Evolutionary conservation across 2,113 vertebrate species (phyloP).

Genomic region (Zeus faber): DNA sequence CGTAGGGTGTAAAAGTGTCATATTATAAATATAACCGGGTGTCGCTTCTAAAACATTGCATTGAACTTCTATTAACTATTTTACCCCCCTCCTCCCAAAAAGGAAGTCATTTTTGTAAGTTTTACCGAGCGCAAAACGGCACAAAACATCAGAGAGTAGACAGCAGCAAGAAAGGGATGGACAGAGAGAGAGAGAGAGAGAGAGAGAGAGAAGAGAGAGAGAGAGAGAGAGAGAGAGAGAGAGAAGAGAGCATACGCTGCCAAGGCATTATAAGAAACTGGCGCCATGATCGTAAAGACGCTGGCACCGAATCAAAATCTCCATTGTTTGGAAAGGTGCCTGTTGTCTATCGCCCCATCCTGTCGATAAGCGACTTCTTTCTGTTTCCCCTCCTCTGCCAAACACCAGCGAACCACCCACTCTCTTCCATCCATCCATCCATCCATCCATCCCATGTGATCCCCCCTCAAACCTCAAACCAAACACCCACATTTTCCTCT

Average conservation of each 20-base stretch:
- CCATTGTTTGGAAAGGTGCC: constrained; percentile 25
- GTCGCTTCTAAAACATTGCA: too few relatives aligned
- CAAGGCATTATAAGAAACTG: constrained; percentile 25
- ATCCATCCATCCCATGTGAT: neutral
- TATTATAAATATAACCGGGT: too few relatives aligned
- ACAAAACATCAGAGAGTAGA: too few relatives aligned
- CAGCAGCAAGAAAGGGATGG: neutral
- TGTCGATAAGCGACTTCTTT: constrained; percentile 7
- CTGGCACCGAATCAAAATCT: constrained; percentile 36
- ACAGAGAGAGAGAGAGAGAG: neutral
- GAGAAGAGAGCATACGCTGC: constrained; percentile 1
- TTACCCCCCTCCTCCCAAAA: too few relatives aligned
- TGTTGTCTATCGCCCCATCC: neutral
- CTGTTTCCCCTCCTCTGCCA: constrained; percentile 18
- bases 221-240: neutral
- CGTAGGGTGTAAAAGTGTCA: too few relatives aligned
- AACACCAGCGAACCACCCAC: too few relatives aligned
- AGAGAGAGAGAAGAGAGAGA: neutral
- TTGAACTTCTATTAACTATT: too few relatives aligned
- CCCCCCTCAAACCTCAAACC: too few relatives aligned
- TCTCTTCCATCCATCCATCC: constrained; percentile 7
- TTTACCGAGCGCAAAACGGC: too few relatives aligned
- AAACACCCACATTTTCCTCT: constrained; percentile 9
- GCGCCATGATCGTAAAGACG: constrained; percentile 27
- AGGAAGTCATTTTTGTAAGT: too few relatives aligned